Conservation (phyloP, 2,113 vertebrate species). For the Hylia prasina region DNA sequence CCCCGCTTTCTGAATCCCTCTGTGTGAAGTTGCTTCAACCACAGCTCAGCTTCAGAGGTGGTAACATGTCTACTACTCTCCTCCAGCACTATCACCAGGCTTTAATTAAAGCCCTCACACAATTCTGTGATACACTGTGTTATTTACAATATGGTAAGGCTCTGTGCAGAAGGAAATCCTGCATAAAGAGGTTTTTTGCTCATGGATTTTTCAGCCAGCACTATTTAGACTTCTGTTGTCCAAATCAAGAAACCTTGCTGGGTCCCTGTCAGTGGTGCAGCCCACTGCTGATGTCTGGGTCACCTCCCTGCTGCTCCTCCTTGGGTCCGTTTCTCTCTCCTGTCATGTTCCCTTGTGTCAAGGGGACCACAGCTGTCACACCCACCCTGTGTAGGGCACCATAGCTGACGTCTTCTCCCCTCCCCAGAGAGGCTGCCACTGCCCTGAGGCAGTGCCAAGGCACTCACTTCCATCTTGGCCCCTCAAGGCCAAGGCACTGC, state of each 20-base stretch:
- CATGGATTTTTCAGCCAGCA: background rate
- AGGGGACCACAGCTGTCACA: background rate
- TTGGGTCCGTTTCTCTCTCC: background rate
- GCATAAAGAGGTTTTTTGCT: background rate
- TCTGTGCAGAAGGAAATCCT: background rate
- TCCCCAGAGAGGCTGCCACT: background rate
- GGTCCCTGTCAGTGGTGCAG: background rate
- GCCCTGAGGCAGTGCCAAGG: background rate
- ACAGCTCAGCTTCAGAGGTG: background rate
- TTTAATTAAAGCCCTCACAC: background rate
- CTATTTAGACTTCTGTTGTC: background rate
- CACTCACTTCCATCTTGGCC: background rate
- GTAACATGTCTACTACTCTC: background rate
- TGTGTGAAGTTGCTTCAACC: background rate
- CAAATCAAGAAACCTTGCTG: background rate
- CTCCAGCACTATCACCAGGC: background rate
- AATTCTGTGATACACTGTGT: accelerated
- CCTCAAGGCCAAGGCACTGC: background rate
- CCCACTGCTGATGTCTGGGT: background rate
- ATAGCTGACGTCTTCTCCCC: background rate
- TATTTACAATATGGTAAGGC: background rate
- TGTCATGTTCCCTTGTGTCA: background rate
- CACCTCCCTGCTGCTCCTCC: background rate
- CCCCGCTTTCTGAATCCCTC: background rate
- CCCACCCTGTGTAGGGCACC: background rate